These are phyloP conservation scores for Chrysolina americana DNA, from an alignment of 2,888 invertebrate genomes.

Conservation along the genomic window DNA sequence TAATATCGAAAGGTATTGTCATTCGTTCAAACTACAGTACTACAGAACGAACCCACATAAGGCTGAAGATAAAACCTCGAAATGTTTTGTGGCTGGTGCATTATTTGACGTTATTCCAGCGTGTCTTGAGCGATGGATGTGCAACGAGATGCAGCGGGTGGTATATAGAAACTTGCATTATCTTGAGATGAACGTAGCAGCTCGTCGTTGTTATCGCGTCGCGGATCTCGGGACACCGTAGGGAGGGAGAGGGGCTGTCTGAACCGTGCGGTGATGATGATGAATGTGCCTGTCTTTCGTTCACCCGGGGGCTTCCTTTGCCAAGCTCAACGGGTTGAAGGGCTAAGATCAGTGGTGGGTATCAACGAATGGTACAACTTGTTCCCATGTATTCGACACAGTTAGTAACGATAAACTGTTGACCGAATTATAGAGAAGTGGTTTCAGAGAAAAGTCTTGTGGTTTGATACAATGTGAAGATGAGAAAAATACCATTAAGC, in stretches of 20 bases:
- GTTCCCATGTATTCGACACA: background rate
- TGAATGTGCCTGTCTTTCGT: constrained; percentile 63
- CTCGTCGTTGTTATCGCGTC: constrained; percentile 60
- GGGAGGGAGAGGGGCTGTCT: constrained; percentile 56
- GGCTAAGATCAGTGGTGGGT: constrained; percentile 23
- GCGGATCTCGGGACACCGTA: constrained; percentile 53
- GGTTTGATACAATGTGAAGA: too few species aligned
- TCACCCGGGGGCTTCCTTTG: constrained; percentile 53
- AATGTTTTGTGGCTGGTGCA: background rate
- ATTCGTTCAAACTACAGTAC: too few species aligned
- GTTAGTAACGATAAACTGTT: too few species aligned
- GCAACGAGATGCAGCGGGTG: constrained; percentile 49
- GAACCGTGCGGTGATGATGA: constrained; percentile 64
- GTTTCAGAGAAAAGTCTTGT: too few species aligned
- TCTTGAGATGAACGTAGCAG: constrained; percentile 56
- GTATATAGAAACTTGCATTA: constrained; percentile 53
- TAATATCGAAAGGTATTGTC: too few species aligned
- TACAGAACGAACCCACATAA: background rate
- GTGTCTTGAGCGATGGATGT: constrained; percentile 21
- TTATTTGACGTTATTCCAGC: constrained; percentile 16
- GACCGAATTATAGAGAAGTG: too few species aligned
- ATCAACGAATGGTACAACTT: background rate
- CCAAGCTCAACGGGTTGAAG: constrained; percentile 33
- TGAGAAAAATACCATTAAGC: too few species aligned
- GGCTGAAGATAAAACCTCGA: background rate